These are phyloP conservation scores for Natator depressus DNA, from an alignment of 2,113 vertebrate genomes.

Conservation along the genomic window DNA sequence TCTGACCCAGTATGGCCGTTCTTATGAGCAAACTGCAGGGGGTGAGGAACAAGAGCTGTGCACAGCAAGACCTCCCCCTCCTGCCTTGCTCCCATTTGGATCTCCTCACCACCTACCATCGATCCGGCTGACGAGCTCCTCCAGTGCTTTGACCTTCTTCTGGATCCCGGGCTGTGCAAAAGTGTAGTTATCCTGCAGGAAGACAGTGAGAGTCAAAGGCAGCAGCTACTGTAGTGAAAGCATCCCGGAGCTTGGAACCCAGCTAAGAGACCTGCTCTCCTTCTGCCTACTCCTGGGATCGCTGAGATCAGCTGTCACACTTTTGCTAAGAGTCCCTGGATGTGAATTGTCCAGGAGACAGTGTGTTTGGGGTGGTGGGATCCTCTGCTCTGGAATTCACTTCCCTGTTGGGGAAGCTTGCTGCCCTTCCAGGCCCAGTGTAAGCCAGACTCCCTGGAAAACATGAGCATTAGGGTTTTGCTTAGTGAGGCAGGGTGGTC, in stretches of 20 bases:
- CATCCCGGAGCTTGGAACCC: not conserved
- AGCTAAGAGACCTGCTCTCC: not conserved
- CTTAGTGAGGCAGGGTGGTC: not conserved
- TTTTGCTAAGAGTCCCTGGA: not conserved
- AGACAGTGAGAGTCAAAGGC: not conserved
- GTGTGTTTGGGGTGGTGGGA: not conserved
- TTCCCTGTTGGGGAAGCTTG: not conserved
- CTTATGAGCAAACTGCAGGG: not conserved
- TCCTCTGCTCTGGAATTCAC: not conserved
- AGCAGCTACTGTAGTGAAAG: not conserved
- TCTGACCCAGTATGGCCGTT: too few relatives aligned
- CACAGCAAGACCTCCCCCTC: not conserved
- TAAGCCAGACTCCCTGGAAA: not conserved
- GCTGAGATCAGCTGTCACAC: not conserved
- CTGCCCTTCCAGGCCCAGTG: not conserved
- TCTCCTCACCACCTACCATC: slow-evolving; percentile 85
- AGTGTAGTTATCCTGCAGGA: slow-evolving; percentile 93
- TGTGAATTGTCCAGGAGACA: not conserved
- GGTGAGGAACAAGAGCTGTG: not conserved
- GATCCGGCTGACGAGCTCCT: slow-evolving; percentile 96
- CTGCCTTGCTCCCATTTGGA: not conserved
- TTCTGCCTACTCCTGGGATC: not conserved
- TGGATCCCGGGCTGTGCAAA: slow-evolving; percentile 99
- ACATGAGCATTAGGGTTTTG: not conserved
- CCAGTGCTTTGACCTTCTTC: slow-evolving; percentile 97